Base-by-base conservation (phyloP, 2,797 vertebrate species). In the Anguilla marmorata region DNA sequence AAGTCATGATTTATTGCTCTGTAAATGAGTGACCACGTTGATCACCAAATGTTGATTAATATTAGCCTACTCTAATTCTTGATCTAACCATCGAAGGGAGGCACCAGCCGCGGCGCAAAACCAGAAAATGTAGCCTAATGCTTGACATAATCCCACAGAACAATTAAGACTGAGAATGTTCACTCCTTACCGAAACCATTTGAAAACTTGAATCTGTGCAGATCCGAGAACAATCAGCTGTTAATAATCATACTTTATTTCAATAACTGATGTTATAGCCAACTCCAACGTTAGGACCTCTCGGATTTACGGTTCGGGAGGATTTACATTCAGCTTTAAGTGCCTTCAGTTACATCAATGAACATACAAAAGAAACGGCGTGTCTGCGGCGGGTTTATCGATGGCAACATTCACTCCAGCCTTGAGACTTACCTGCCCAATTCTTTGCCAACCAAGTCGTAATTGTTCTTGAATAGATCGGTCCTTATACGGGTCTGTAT, bases 371-470 rank as follows among this genome's bases (percentile, higher is more conserved):
- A 27, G 6, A 72, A 72, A 69, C n/a, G 27, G 66, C 66, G 8
- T 69, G n/a, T 9, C 1, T 9, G n/a, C n/a, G 27, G 24, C 27
- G n/a, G 5, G 66, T 2, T 72, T 30, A 72, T 72, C n/a, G n/a
- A 72, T 72, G 1, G 8, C 27, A 72, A 72, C 66, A 66, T n/a
- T 66, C 24, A 11, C 66, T 72, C 11, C 72, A 76, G 14, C 2
- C 4, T 76, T 76, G 54, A 3, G 2, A 92, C 93, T 95, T 92
- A 96, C 96, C 96, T 95, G 93, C 95, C 94, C 89, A 97, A 93
- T 52, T 96, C 96, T 92, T 90, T 95, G 66, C 95, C 96, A n/a
- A 93, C 92, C 88, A 97, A 87, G 0, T 96, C 95, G 90, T 97
- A 97, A 80, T 87, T 93, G 87, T 91, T 90, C 0, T 91, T 91